Evolutionary conservation across 2,888 invertebrate species (phyloP), one percentile per base, ranked within the genome.

Genomic region (Noctua comes): DNA sequence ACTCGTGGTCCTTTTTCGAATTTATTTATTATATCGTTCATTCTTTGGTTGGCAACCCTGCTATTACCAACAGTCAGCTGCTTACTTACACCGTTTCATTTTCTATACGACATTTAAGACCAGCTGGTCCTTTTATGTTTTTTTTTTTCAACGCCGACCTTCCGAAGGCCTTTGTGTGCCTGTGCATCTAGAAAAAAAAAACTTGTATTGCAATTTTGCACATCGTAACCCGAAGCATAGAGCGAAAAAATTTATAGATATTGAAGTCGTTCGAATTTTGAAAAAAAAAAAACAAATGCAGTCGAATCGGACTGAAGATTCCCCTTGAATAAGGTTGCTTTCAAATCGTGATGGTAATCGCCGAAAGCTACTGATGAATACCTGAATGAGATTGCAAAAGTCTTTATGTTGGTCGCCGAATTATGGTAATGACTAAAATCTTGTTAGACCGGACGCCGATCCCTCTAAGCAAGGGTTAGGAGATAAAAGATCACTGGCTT

Each of bases 41-140:
- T 79, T 68, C 40, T 21, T 57, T 72, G 7, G 68, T 76, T 72
- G 88, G 24, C 91, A 92, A 51, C 92, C 92, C 91, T 92, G 75
- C 8, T 6, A 24, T 54, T 79, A 46, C 46, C 74, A 13, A 31
- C 66, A 83, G 89, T 91, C 91, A 92, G 91, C 92, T 92, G 92
- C 91, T 88, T 27, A 71, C 81, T 85, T 31, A 73, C 77, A 73
- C 79, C 79, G 84, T 86, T 79, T 87, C 80, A 72, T 84, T 89
- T 85, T 89, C 87, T 79, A 83, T 84, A 68, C 83, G 84, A 86
- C 88, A 87, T 89, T 88, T 77, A 78, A 79, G 78, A 79, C 89
- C 92, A 92, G 91, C 92, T 92, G 92, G 72, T 87, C 85, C 84
- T 82, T 86, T 90, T 91, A 83, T 88, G 36, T 75, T 11, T 43